phyloP scores from a whole-genome alignment of 2,113 vertebrate species.

The Quiscalus mexicanus region DNA sequence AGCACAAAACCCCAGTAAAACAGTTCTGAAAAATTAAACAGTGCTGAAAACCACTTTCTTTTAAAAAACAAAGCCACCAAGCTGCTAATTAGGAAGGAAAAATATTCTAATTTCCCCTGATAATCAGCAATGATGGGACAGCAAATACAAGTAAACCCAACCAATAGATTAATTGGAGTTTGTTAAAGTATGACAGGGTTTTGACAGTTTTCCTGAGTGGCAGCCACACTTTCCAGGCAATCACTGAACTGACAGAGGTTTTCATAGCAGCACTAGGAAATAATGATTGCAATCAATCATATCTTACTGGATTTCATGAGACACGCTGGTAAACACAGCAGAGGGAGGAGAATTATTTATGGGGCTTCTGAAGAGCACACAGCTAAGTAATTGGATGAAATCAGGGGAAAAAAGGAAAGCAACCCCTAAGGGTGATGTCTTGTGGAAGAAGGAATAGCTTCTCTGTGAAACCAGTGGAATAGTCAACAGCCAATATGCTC shows the following conservation, averaged over 20 bases:
- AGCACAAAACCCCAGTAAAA: not conserved
- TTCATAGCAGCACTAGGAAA: constrained; percentile 65
- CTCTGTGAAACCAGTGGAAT: not conserved
- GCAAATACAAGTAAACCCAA: not conserved
- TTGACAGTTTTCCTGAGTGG: constrained; percentile 48
- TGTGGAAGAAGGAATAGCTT: constrained; percentile 9
- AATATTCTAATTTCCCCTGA: constrained; percentile 25
- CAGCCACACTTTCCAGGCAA: constrained; percentile 62
- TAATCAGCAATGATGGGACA: constrained; percentile 24
- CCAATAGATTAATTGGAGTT: constrained; percentile 58
- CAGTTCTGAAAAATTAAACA: not conserved
- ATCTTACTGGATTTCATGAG: constrained; percentile 57
- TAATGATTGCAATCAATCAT: constrained; percentile 75
- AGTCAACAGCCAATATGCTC: not conserved
- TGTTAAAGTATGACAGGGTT: constrained; percentile 51
- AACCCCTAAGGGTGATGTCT: constrained; percentile 17
- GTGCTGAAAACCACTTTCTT: not conserved
- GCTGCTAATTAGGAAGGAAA: not conserved
- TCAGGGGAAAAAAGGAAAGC: constrained; percentile 25
- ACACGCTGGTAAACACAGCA: constrained; percentile 63
- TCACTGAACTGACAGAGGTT: constrained; percentile 70
- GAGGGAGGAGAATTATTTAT: constrained; percentile 67
- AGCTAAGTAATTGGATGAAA: constrained; percentile 71
- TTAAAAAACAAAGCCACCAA: not conserved
- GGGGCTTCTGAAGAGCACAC: constrained; percentile 48